These are phyloP conservation scores for Zeus faber DNA, from an alignment of 2,113 vertebrate genomes.

Conservation along the genomic window DNA sequence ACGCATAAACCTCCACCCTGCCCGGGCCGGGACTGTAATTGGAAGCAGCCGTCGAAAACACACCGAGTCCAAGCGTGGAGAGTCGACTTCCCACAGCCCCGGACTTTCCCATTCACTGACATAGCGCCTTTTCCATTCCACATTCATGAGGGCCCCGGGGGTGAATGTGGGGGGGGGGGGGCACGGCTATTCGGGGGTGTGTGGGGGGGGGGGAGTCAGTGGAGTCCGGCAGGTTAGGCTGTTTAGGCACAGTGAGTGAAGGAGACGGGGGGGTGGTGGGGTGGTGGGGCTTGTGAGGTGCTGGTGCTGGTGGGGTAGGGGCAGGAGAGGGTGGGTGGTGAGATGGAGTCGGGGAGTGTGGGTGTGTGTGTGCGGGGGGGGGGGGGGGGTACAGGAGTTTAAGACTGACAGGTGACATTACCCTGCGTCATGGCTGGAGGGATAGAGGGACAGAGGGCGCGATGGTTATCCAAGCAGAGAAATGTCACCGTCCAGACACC, in stretches of 20 bases:
- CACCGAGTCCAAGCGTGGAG: constrained; percentile 64
- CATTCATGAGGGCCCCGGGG: constrained; percentile 35
- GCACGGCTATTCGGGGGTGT: background rate
- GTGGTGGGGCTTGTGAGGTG: constrained; percentile 32
- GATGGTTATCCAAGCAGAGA: constrained; percentile 92
- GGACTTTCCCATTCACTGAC: constrained; percentile 48
- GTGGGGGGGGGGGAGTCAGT: background rate
- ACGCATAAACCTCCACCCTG: constrained; percentile 73
- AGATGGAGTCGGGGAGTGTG: constrained; percentile 16
- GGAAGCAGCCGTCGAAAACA: constrained; percentile 66
- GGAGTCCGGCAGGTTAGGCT: background rate
- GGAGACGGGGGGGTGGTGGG: constrained; percentile 1
- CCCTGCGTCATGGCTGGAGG: constrained; percentile 81
- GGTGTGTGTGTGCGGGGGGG: constrained; percentile 39
- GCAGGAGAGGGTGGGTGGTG: constrained; percentile 31
- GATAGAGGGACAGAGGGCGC: constrained; percentile 79
- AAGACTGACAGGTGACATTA: constrained; percentile 94
- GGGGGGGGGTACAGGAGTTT: constrained; percentile 42
- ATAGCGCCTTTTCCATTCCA: constrained; percentile 35
- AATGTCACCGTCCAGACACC: constrained; percentile 83
- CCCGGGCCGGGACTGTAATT: constrained; percentile 67
- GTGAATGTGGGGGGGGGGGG: constrained; percentile 8
- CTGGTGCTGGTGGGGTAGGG: constrained; percentile 31
- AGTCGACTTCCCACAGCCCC: constrained; percentile 64
- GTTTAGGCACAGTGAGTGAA: constrained; percentile 1